phyloP scores from a whole-genome alignment of 2,797 vertebrate genomes.

The Tympanoctomys barrerae region DNA sequence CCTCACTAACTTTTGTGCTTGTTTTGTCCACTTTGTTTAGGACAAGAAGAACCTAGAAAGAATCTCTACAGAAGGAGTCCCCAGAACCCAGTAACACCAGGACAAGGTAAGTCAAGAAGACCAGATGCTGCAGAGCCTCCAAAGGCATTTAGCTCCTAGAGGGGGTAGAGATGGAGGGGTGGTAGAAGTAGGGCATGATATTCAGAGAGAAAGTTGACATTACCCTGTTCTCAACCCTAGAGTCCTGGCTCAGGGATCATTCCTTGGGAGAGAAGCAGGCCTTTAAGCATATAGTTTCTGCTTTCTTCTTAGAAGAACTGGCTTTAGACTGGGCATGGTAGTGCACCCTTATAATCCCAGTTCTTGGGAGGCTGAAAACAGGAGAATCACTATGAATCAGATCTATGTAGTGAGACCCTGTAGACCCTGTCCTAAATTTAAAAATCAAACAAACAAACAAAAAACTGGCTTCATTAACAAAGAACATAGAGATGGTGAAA shows the following conservation, averaged over 20 bases:
- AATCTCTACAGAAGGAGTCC: background rate
- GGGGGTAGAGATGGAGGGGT: background rate
- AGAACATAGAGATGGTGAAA: background rate
- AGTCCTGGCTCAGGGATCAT: background rate
- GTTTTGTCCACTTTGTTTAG: background rate
- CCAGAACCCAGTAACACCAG: background rate
- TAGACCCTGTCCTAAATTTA: too few species aligned
- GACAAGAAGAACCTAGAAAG: background rate
- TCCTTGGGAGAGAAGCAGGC: background rate
- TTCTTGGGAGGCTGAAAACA: too few species aligned
- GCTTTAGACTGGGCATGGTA: background rate
- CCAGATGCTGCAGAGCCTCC: background rate
- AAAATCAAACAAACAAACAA: too few species aligned
- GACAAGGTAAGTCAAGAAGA: background rate
- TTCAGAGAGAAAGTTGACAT: background rate
- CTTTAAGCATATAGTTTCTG: background rate
- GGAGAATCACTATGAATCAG: too few species aligned
- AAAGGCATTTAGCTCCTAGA: background rate
- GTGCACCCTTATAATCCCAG: too few species aligned
- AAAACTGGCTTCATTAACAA: background rate
- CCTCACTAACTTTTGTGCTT: background rate
- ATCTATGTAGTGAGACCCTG: too few species aligned
- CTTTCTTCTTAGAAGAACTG: background rate
- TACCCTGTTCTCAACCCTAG: background rate
- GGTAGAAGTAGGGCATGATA: background rate